Percentiles rank a stretch among this genome's conserved stretches.
Conservation (phyloP, 2,888 invertebrate species). For the Zygaena filipendulae region DNA sequence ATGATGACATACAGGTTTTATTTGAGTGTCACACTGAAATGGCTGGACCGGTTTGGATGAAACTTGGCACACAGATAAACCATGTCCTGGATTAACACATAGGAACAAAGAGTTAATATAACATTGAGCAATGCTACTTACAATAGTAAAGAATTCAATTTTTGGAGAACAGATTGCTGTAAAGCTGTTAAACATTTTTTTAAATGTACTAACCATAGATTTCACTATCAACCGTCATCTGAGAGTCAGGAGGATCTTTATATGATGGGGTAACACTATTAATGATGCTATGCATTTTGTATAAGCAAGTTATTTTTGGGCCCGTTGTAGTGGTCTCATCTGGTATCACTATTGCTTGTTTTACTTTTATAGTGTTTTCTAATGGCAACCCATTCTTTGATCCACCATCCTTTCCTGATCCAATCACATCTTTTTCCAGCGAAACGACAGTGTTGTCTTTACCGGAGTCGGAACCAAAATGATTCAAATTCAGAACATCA, state of each 20-base stretch:
- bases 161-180: not conserved
- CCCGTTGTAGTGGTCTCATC: slow-evolving; percentile 30
- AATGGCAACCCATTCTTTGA: slow-evolving; percentile 28
- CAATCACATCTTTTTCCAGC: slow-evolving; percentile 28
- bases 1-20: too few species aligned
- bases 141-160: not conserved
- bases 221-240: slow-evolving; percentile 44
- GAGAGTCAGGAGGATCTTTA: slow-evolving; percentile 42
- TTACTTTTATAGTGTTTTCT: slow-evolving; percentile 35
- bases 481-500: slow-evolving; percentile 24
- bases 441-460: slow-evolving; percentile 26
- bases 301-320: slow-evolving; percentile 43
- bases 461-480: slow-evolving; percentile 25
- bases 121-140: too few species aligned
- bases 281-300: slow-evolving; percentile 45
- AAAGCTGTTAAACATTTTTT: not conserved
- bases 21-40: too few species aligned
- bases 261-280: slow-evolving; percentile 49
- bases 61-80: too few species aligned
- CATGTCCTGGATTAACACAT: too few species aligned
- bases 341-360: slow-evolving; percentile 27
- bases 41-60: too few species aligned
- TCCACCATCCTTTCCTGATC: slow-evolving; percentile 27
- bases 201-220: slow-evolving; percentile 33
- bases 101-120: too few species aligned